phyloP scores from a whole-genome alignment of 1,140 invertebrate species.

The Fragariocoptes setiger region DNA sequence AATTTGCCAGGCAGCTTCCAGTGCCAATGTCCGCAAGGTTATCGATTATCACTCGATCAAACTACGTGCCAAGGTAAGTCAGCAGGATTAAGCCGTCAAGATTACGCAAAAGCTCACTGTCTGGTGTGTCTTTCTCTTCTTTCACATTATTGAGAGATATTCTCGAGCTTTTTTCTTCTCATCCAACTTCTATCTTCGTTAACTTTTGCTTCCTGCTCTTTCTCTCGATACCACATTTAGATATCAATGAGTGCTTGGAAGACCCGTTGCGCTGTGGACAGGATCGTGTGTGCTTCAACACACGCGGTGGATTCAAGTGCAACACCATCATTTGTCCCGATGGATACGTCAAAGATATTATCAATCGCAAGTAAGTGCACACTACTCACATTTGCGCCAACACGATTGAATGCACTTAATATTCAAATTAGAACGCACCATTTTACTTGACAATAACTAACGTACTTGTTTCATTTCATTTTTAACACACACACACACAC shows the following conservation, averaged over 20 bases:
- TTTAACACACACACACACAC: no score
- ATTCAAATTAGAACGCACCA: not conserved
- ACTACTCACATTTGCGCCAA: no score
- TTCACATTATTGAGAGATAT: no score
- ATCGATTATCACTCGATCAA: slow-evolving; percentile 30
- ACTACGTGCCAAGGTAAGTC: slow-evolving; percentile 34
- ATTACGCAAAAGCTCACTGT: no score
- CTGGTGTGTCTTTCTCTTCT: no score
- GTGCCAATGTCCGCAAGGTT: slow-evolving; percentile 56
- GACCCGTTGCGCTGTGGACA: slow-evolving; percentile 24
- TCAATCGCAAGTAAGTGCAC: slow-evolving; percentile 41
- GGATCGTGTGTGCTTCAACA: slow-evolving; percentile 62
- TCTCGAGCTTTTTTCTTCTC: not conserved
- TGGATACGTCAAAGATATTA: slow-evolving; percentile 36
- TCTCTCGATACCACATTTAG: slow-evolving; percentile 20
- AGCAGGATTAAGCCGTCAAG: no score
- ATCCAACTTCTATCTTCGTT: slow-evolving; percentile 2
- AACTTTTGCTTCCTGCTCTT: no score
- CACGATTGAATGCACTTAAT: no score
- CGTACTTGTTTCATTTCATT: no score
- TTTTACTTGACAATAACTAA: no score
- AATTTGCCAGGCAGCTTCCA: slow-evolving; percentile 56
- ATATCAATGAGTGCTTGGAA: slow-evolving; percentile 55
- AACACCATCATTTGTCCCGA: slow-evolving; percentile 46
- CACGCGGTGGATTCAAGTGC: slow-evolving; percentile 51